Evolutionary conservation across 2,797 vertebrate genomes (phyloP).

Genomic region (Phataginus tricuspis): DNA sequence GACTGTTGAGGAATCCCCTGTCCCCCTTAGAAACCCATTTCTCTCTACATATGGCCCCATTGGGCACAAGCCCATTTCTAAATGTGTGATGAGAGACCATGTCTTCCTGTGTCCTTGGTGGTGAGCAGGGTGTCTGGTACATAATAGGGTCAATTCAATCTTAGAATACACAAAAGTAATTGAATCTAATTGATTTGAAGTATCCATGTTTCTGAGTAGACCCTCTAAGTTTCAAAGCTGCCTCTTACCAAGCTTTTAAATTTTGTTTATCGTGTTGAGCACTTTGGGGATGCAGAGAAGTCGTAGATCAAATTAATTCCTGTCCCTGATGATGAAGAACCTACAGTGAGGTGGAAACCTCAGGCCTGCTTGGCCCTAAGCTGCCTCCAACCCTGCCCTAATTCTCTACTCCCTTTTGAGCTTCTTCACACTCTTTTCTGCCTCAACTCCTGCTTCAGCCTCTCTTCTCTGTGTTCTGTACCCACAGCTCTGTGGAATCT

Average conservation of each 20-base stretch:
- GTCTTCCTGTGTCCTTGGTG: not conserved
- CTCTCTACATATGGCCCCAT: not conserved
- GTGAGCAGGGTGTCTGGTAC: not conserved
- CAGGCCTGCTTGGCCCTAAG: rapidly evolving
- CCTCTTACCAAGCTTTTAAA: not conserved
- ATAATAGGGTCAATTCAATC: not conserved
- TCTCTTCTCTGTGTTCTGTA: not conserved
- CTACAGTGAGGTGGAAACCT: not conserved
- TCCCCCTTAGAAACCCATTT: not conserved
- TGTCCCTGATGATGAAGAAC: not conserved
- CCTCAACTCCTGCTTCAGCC: not conserved
- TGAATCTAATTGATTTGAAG: not conserved
- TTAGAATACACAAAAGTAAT: not conserved
- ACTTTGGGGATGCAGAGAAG: not conserved
- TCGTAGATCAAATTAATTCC: not conserved
- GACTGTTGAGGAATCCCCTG: not conserved
- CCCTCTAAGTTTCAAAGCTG: not conserved
- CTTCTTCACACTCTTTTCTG: not conserved
- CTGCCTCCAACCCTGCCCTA: rapidly evolving
- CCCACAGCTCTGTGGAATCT: not conserved
- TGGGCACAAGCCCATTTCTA: not conserved
- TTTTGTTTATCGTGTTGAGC: not conserved
- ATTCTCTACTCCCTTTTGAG: not conserved
- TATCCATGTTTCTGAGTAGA: not conserved
- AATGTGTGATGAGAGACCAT: not conserved